A percentile compares a stretch with the other conserved stretches of the same genome.
phyloP scores from a whole-genome alignment of 2,113 vertebrate species.

The Calidris pygmaea region DNA sequence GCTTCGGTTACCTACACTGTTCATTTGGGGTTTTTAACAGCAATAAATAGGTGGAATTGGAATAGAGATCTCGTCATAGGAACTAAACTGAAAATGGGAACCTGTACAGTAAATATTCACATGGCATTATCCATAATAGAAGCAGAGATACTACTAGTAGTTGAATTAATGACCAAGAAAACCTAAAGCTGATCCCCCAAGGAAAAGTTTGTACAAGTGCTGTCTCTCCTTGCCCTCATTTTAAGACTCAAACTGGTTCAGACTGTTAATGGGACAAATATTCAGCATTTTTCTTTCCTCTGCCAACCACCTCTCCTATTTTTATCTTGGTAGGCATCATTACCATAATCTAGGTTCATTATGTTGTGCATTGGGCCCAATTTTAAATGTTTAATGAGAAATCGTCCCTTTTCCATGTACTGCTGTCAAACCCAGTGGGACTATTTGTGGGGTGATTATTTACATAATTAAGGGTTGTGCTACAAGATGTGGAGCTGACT shows the following conservation, averaged over 20 bases:
- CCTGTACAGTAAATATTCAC: neutral
- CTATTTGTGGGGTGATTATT: neutral
- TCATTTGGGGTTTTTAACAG: neutral
- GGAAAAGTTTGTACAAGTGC: neutral
- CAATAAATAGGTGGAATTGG: neutral
- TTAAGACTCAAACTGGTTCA: neutral
- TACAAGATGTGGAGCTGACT: neutral
- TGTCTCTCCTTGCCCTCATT: neutral
- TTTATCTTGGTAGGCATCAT: neutral
- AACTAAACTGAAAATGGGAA: neutral
- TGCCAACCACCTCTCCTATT: neutral
- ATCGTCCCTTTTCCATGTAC: neutral
- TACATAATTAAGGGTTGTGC: neutral
- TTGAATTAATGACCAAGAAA: conserved; percentile 2
- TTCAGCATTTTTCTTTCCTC: conserved; percentile 6
- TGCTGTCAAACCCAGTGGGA: neutral
- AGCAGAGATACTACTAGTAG: neutral
- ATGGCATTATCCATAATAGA: neutral
- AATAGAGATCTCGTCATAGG: neutral
- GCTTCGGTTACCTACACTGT: neutral
- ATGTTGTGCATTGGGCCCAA: neutral
- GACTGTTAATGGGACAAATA: conserved; percentile 3
- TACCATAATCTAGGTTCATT: neutral
- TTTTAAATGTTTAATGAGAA: conserved; percentile 9
- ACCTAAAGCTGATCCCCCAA: neutral